These are phyloP conservation scores for Clamator glandarius DNA, from an alignment of 2,797 vertebrate genomes.

Conservation along the genomic window DNA sequence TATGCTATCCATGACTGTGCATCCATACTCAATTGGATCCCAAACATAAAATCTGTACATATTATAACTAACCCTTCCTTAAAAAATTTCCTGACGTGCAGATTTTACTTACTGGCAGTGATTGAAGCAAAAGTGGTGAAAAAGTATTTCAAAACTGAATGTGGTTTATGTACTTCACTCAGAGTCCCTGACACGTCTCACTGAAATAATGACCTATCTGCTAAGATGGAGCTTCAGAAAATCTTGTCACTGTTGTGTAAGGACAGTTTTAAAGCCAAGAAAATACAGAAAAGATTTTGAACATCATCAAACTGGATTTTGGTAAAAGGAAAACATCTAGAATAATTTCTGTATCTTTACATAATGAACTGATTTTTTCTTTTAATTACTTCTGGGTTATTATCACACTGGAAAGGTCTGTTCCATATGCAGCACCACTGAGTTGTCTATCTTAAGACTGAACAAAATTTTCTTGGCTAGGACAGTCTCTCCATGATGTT, in stretches of 20 bases:
- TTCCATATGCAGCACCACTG: not conserved
- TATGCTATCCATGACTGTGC: not conserved
- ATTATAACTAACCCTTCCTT: not conserved
- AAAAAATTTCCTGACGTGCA: constrained; percentile 13
- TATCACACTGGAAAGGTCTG: not conserved
- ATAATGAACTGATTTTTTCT: not conserved
- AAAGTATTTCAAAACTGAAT: not conserved
- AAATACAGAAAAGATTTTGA: not conserved
- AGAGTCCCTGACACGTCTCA: not conserved
- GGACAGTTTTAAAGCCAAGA: not conserved
- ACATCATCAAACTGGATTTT: not conserved
- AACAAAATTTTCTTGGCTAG: not conserved
- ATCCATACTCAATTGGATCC: not conserved
- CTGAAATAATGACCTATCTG: constrained; percentile 34
- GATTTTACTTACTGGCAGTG: constrained; percentile 39
- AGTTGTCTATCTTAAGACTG: not conserved
- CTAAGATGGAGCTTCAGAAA: too few species aligned
- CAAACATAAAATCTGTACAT: not conserved
- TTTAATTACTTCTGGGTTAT: not conserved
- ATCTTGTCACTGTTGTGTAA: too few species aligned
- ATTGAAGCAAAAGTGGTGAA: constrained; percentile 33
- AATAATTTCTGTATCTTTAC: not conserved
- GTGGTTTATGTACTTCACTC: constrained; percentile 12
- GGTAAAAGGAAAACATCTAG: not conserved
- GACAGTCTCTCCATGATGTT: not conserved